These are phyloP conservation scores for Candidula unifasciata DNA, from an alignment of 2,888 invertebrate genomes.

Conservation along the genomic window DNA sequence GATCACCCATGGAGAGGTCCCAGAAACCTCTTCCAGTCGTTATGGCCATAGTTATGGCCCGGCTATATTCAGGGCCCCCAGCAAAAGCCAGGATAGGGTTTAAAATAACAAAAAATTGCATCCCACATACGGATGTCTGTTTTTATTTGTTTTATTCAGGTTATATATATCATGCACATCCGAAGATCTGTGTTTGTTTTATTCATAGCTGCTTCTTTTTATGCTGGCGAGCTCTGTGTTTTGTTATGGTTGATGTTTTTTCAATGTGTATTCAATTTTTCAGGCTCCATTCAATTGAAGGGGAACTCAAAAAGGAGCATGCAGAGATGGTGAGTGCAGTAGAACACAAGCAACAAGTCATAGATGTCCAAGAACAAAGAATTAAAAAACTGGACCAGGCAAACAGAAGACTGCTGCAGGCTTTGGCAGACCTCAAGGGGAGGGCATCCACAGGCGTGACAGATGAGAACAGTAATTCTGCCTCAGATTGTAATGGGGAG, in stretches of 20 bases:
- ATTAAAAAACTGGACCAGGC: conserved; percentile 91
- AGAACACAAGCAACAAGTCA: conserved; percentile 91
- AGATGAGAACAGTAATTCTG: conserved; percentile 4
- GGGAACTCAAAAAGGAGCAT: conserved; percentile 90
- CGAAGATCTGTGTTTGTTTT: no score
- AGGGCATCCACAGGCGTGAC: conserved; percentile 73
- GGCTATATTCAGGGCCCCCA: no score
- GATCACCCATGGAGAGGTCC: no score
- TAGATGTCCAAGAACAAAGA: conserved; percentile 89
- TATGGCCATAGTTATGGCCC: no score
- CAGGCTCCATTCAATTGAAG: conserved; percentile 88
- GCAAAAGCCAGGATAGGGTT: no score
- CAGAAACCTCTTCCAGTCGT: no score
- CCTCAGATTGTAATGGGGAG: conserved; percentile 59
- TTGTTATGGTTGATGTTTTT: no score
- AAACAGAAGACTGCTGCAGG: conserved; percentile 87
- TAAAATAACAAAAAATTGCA: no score
- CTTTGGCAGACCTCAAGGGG: conserved; percentile 88
- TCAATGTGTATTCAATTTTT: background rate
- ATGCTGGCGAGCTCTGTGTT: no score
- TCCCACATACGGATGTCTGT: no score
- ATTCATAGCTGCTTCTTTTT: no score
- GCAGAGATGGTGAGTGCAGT: conserved; percentile 90
- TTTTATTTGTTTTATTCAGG: background rate
- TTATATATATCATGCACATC: no score